Conservation (phyloP, 1,140 invertebrate genomes). For the Neodiprion fabricii region DNA sequence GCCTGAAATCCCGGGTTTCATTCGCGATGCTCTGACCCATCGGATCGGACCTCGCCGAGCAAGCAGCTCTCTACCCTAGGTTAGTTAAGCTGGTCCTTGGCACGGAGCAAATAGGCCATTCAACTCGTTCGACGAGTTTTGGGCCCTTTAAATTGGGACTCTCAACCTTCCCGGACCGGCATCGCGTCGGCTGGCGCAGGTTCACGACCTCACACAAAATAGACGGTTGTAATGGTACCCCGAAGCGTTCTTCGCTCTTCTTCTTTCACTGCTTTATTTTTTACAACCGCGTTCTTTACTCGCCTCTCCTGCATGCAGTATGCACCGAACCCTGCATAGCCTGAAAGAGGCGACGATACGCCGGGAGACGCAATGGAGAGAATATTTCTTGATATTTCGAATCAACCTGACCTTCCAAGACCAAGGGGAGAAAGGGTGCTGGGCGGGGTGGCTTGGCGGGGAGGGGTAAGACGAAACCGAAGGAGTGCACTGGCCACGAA, state of each 20-base stretch:
- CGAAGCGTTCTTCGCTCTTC: slow-evolving; percentile 1
- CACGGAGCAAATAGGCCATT: slow-evolving; percentile 29
- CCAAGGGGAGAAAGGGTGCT: too few species aligned
- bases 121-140: slow-evolving; percentile 43
- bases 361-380: background rate
- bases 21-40: background rate
- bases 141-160: slow-evolving; percentile 34
- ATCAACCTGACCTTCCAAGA: background rate
- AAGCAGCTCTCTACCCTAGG: background rate
- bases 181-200: slow-evolving; percentile 20
- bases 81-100: slow-evolving; percentile 2
- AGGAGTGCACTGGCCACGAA: too few species aligned
- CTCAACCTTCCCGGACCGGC: background rate
- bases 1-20: background rate
- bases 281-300: background rate
- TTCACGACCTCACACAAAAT: slow-evolving; percentile 29
- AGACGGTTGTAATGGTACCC: slow-evolving; percentile 1
- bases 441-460: too few species aligned
- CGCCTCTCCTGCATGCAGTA: background rate
- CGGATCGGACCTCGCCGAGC: background rate
- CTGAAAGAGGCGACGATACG: background rate
- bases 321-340: background rate
- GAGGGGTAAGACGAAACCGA: too few species aligned
- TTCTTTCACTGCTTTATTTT: slow-evolving; percentile 2
- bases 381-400: slow-evolving; percentile 6